These are phyloP conservation scores for Anthoscopus minutus DNA, from an alignment of 2,113 vertebrate genomes.

Conservation along the genomic window DNA sequence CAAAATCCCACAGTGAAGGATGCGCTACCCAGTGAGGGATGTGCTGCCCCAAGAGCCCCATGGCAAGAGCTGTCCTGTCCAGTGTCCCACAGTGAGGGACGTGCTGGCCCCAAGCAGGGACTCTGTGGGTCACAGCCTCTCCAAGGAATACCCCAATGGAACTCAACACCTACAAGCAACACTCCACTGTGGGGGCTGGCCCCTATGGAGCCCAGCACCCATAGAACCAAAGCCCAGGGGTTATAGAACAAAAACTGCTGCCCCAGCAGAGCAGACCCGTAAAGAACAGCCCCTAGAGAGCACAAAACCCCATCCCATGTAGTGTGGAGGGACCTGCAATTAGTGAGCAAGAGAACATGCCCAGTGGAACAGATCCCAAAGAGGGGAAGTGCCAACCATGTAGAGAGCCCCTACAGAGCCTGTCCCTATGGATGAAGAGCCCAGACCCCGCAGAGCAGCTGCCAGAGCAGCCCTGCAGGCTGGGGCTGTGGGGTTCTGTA, in stretches of 20 bases:
- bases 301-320: fast-evolving
- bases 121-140: not conserved
- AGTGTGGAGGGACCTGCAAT: not conserved
- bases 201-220: not conserved
- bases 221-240: fast-evolving
- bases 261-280: not conserved
- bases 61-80: not conserved
- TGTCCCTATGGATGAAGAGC: not conserved
- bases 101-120: not conserved
- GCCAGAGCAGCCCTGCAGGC: not conserved
- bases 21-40: too few relatives aligned
- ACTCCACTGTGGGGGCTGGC: not conserved
- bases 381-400: not conserved
- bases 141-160: not conserved
- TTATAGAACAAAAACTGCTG: not conserved
- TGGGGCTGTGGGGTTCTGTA: fast-evolving
- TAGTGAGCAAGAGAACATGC: not conserved
- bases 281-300: not conserved
- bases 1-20: not conserved
- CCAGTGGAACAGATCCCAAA: not conserved
- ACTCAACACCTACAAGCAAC: not conserved
- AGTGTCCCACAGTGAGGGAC: not conserved
- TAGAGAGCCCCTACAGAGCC: not conserved
- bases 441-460: not conserved
- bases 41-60: too few relatives aligned